These are phyloP conservation scores for Glaucomys volans DNA, from an alignment of 2,113 vertebrate genomes.

Conservation along the genomic window DNA sequence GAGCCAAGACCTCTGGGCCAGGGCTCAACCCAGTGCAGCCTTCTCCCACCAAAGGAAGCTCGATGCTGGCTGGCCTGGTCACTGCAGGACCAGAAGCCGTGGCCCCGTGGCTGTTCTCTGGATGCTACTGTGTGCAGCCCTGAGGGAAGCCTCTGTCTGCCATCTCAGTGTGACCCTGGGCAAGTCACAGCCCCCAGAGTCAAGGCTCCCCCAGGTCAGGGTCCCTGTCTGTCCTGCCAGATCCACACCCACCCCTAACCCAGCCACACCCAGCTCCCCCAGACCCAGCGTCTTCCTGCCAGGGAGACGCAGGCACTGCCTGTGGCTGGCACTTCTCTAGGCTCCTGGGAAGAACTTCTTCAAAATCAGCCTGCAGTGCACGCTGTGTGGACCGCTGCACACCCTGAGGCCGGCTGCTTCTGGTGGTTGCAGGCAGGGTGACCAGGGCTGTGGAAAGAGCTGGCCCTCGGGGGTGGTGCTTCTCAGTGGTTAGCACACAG, in stretches of 20 bases:
- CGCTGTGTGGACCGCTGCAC: neutral
- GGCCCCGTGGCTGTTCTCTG: accelerated
- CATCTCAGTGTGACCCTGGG: neutral
- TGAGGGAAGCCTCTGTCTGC: neutral
- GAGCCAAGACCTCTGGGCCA: neutral
- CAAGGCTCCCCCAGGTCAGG: neutral
- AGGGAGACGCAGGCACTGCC: slow-evolving; percentile 25
- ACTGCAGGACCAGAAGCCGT: accelerated
- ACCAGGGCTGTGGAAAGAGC: neutral
- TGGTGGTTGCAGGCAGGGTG: neutral
- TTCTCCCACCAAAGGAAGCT: neutral
- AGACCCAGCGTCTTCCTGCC: neutral
- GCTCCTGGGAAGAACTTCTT: slow-evolving; percentile 61
- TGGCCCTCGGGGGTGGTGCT: neutral
- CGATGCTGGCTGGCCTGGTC: accelerated
- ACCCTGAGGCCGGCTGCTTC: neutral
- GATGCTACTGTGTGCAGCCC: neutral
- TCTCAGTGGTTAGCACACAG: neutral
- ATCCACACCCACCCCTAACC: accelerated
- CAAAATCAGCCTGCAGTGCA: neutral
- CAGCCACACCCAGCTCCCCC: neutral
- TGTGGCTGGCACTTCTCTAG: slow-evolving; percentile 30
- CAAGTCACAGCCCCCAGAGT: neutral
- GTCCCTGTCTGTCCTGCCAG: neutral
- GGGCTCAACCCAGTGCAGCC: neutral